Conservation (phyloP, 2,888 invertebrate species). For the Steromphala cineraria region DNA sequence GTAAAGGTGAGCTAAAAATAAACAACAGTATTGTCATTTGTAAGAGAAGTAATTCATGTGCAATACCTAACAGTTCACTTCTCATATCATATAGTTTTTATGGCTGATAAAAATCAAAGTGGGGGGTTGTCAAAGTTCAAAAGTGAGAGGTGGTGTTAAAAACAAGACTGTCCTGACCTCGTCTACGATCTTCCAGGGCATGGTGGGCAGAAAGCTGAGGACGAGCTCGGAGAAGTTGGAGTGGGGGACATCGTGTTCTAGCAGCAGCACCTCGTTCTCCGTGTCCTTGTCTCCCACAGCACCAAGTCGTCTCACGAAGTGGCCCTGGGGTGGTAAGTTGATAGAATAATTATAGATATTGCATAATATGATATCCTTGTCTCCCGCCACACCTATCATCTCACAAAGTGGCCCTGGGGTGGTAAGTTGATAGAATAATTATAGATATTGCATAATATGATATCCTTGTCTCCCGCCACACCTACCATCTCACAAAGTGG, state of each 20-base stretch:
- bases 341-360: not conserved
- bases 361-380: too few species aligned
- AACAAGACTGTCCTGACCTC: constrained; percentile 78
- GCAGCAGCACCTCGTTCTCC: constrained; percentile 94
- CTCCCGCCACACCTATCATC: constrained; percentile 94
- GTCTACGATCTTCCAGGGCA: constrained; percentile 92
- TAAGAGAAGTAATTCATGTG: too few species aligned
- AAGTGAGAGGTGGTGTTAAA: too few species aligned
- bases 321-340: constrained; percentile 80
- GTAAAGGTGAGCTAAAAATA: too few species aligned
- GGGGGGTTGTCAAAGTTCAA: too few species aligned
- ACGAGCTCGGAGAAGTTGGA: constrained; percentile 96
- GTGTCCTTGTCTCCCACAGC: constrained; percentile 94
- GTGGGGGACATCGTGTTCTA: constrained; percentile 98
- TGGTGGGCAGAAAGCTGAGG: constrained; percentile 89
- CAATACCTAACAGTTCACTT: too few species aligned
- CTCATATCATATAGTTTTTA: too few species aligned
- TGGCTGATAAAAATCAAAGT: too few species aligned
- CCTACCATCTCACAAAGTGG: constrained; percentile 96
- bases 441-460: too few species aligned
- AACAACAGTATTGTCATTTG: too few species aligned
- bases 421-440: not conserved
- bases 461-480: constrained; percentile 92
- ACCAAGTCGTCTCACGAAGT: constrained; percentile 95
- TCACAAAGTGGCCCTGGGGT: constrained; percentile 91